Conservation (phyloP, 30 jellyfish, hydroid and myxozoan genomes). For the Chironex yamaguchii region DNA sequence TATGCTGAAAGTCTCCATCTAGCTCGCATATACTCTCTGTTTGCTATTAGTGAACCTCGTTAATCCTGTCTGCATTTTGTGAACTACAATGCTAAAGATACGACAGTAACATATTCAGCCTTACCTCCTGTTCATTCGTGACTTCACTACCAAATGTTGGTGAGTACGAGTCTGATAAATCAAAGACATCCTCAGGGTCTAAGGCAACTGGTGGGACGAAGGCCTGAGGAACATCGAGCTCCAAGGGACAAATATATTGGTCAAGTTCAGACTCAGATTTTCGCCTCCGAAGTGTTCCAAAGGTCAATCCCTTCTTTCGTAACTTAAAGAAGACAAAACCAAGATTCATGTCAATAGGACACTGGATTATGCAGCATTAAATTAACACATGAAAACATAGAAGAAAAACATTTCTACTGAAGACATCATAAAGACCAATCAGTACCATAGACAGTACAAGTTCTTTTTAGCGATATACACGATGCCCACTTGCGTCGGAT, state of each 20-base stretch:
- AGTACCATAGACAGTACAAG: too few species aligned
- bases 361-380: too few species aligned
- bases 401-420: too few species aligned
- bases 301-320: slow-evolving; percentile 81
- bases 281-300: slow-evolving; percentile 93
- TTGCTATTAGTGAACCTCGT: too few species aligned
- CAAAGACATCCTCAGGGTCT: slow-evolving; percentile 96
- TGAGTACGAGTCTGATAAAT: slow-evolving; percentile 84
- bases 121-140: neutral
- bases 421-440: too few species aligned
- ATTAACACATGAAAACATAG: too few species aligned
- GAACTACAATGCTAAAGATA: neutral
- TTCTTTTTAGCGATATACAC: too few species aligned
- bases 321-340: slow-evolving; percentile 55
- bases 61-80: neutral
- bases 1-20: too few species aligned
- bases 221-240: slow-evolving; percentile 83
- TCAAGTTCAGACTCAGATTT: slow-evolving; percentile 94
- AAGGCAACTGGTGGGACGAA: slow-evolving; percentile 98
- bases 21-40: too few species aligned
- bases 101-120: neutral
- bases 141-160: slow-evolving; percentile 75
- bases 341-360: too few species aligned
- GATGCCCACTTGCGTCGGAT: too few species aligned
- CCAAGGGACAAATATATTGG: slow-evolving; percentile 86